A percentile compares a stretch with the other conserved stretches of the same genome.
Conservation (phyloP, 2,797 vertebrate species). For the Octomys mimax region DNA sequence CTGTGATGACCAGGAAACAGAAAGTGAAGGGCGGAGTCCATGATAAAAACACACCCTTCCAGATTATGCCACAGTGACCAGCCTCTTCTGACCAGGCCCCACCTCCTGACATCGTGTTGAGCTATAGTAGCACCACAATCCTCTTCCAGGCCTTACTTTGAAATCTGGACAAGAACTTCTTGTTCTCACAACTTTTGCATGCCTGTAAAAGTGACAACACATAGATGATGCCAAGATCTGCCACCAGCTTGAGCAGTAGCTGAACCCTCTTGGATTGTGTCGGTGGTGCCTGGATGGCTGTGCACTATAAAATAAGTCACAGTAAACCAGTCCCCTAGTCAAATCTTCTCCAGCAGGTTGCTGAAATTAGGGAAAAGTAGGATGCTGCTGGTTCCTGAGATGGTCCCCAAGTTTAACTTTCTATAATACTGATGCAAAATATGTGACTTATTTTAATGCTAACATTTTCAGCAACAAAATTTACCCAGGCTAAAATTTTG, state of each 20-base stretch:
- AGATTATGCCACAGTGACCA: too few relatives aligned
- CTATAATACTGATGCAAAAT: background rate
- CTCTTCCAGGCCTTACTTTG: too few relatives aligned
- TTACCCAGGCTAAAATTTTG: background rate
- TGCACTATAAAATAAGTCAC: background rate
- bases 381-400: background rate
- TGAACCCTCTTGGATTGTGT: background rate
- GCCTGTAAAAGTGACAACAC: too few relatives aligned
- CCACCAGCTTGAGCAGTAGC: background rate
- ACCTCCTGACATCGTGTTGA: background rate
- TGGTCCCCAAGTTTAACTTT: background rate
- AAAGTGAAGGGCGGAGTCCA: background rate
- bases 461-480: background rate
- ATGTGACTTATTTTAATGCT: background rate
- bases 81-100: too few relatives aligned
- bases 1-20: background rate
- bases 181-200: too few relatives aligned
- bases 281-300: background rate
- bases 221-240: too few relatives aligned
- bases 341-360: background rate
- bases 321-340: background rate
- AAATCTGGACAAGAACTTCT: too few relatives aligned
- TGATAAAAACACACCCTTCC: background rate
- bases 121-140: background rate
- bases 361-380: background rate